A percentile compares a stretch with the other conserved stretches of the same genome.
These are phyloP conservation scores for Passer domesticus DNA, from an alignment of 2,113 vertebrate species.

Conservation along the genomic window DNA sequence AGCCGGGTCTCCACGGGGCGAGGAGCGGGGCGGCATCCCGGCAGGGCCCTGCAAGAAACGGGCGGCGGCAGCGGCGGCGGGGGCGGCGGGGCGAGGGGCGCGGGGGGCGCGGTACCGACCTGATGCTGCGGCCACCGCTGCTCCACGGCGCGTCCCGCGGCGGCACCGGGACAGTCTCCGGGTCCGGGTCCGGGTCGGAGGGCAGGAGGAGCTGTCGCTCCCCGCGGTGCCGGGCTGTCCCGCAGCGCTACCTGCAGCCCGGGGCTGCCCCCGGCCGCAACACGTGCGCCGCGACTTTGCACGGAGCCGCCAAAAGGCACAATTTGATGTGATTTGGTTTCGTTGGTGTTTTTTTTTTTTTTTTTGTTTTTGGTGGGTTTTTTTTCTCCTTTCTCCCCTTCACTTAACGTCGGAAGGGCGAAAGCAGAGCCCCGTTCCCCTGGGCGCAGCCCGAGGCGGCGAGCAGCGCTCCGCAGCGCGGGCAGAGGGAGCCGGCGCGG, in stretches of 20 bases:
- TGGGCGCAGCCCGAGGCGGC: background rate
- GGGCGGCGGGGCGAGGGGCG: background rate
- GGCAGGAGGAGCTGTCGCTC: background rate
- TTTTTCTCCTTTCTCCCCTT: background rate
- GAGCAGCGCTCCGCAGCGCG: background rate
- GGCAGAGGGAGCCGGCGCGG: background rate
- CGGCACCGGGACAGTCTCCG: background rate
- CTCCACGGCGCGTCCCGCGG: slow-evolving; percentile 10
- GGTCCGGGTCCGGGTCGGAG: background rate
- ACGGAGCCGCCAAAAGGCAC: background rate
- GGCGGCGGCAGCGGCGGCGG: background rate
- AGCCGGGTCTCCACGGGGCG: slow-evolving; percentile 28
- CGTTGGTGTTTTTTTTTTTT: no score
- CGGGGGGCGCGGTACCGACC: slow-evolving; percentile 45
- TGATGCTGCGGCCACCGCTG: slow-evolving; percentile 40
- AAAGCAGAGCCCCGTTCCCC: background rate
- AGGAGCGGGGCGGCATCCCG: background rate
- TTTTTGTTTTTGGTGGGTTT: no score
- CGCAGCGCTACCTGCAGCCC: background rate
- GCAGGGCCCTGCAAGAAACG: slow-evolving; percentile 48
- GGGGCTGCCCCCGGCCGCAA: background rate
- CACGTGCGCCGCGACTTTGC: background rate
- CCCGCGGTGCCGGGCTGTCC: background rate
- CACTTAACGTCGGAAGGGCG: background rate
- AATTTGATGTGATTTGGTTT: background rate